Percentiles rank a stretch among this genome's conserved stretches.
Evolutionary conservation across 1,140 invertebrate genomes (phyloP).

Genomic region (Potamilus streckersoni): DNA sequence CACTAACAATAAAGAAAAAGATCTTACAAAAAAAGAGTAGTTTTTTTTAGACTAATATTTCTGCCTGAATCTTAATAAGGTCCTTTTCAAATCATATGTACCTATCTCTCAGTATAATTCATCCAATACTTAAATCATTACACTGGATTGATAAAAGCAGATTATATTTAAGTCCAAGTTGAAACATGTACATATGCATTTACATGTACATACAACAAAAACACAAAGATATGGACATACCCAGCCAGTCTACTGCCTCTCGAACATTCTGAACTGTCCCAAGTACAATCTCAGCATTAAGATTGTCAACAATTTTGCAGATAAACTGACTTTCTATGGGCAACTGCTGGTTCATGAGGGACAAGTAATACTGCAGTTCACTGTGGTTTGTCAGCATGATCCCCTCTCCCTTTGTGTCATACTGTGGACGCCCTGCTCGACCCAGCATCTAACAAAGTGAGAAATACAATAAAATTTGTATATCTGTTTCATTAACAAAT

Average conservation of each 20-base stretch:
- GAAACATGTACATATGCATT: not conserved
- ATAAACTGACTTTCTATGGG: conserved; percentile 76
- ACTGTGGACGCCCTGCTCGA: conserved; percentile 96
- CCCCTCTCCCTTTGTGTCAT: conserved; percentile 98
- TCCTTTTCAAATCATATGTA: too few relatives aligned
- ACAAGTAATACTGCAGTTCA: conserved; percentile 98
- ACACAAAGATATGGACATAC: conserved; percentile 61
- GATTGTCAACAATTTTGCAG: conserved; percentile 87
- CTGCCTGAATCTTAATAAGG: too few relatives aligned
- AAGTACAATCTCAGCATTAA: conserved; percentile 98
- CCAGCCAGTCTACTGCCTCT: conserved; percentile 95
- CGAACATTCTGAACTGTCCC: conserved; percentile 95
- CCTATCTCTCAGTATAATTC: too few relatives aligned
- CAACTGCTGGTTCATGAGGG: conserved; percentile 94
- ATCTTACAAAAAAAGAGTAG: too few relatives aligned
- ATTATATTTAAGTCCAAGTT: not conserved
- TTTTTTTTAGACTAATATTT: too few relatives aligned
- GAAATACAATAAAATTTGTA: too few relatives aligned
- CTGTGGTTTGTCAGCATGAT: conserved; percentile 99
- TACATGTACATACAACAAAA: not conserved
- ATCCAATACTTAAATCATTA: too few relatives aligned
- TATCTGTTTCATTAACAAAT: too few relatives aligned
- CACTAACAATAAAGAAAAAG: too few relatives aligned
- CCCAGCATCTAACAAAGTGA: conserved; percentile 84
- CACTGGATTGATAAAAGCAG: too few relatives aligned